A percentile compares a stretch with the other conserved stretches of the same genome.
Conservation (phyloP, 2,888 invertebrate genomes). For the Laspeyria flexula region DNA sequence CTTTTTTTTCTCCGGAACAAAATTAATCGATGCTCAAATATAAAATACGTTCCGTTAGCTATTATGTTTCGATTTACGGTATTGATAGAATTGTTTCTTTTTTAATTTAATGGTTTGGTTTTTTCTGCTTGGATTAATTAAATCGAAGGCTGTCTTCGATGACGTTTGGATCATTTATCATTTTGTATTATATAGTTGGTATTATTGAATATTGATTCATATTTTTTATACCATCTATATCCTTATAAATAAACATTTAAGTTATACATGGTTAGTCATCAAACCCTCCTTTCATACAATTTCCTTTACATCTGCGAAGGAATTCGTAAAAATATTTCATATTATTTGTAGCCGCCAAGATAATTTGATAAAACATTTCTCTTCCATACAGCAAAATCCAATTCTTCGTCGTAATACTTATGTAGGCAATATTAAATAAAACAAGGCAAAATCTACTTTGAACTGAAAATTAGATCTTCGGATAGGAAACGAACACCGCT, state of each 20-base stretch:
- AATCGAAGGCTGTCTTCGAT: neutral
- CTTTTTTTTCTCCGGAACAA: constrained; percentile 48
- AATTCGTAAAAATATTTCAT: too few species aligned
- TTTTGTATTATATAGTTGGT: neutral
- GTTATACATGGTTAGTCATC: too few species aligned
- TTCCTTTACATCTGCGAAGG: too few species aligned
- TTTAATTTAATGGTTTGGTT: constrained; percentile 15
- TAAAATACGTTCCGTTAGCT: constrained; percentile 61
- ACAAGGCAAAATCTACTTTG: constrained; percentile 16
- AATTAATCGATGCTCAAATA: constrained; percentile 69
- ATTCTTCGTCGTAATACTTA: neutral
- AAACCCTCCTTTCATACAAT: too few species aligned
- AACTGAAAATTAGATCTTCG: constrained; percentile 28
- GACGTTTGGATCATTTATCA: constrained; percentile 2
- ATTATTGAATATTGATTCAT: neutral
- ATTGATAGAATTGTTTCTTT: constrained; percentile 47
- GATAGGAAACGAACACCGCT: constrained; percentile 15
- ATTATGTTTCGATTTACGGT: constrained; percentile 61
- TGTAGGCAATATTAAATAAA: constrained; percentile 26
- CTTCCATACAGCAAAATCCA: too few species aligned
- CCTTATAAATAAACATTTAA: too few species aligned
- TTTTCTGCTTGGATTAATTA: constrained; percentile 4
- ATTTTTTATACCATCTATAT: too few species aligned
- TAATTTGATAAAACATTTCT: too few species aligned
- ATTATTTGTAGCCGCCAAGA: too few species aligned